Conservation (phyloP, 1,140 invertebrate species). For the Schlechtendalia chinensis region DNA sequence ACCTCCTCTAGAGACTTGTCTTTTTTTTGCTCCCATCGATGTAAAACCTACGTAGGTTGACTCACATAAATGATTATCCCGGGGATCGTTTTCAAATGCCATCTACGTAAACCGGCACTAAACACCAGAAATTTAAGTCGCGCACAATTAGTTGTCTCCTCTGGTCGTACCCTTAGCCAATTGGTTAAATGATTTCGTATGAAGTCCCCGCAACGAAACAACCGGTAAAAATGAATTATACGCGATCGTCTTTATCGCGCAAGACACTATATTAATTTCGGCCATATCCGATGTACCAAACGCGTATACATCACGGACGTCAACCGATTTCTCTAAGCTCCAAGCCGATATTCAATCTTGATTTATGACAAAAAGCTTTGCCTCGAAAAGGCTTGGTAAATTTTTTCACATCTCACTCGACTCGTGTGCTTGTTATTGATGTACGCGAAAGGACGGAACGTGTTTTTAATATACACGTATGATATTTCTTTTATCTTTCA, state of each 20-base stretch:
- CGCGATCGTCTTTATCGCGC: not conserved
- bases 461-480: too few species aligned
- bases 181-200: not conserved
- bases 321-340: not conserved
- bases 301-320: constrained; percentile 5
- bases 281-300: not conserved
- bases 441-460: too few species aligned
- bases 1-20: not conserved
- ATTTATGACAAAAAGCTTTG: not conserved
- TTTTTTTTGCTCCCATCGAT: not conserved
- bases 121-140: not conserved
- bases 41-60: not conserved
- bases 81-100: not conserved
- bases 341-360: not conserved
- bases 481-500: too few species aligned
- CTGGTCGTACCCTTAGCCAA: not conserved
- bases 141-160: not conserved
- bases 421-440: too few species aligned
- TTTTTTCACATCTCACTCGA: too few species aligned
- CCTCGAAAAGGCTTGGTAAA: not conserved
- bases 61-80: too few species aligned
- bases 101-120: not conserved
- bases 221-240: not conserved
- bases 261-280: not conserved
- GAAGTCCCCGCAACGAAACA: too few species aligned